These are phyloP conservation scores for Regulus satrapa DNA, from an alignment of 2,113 vertebrate species.

Conservation along the genomic window DNA sequence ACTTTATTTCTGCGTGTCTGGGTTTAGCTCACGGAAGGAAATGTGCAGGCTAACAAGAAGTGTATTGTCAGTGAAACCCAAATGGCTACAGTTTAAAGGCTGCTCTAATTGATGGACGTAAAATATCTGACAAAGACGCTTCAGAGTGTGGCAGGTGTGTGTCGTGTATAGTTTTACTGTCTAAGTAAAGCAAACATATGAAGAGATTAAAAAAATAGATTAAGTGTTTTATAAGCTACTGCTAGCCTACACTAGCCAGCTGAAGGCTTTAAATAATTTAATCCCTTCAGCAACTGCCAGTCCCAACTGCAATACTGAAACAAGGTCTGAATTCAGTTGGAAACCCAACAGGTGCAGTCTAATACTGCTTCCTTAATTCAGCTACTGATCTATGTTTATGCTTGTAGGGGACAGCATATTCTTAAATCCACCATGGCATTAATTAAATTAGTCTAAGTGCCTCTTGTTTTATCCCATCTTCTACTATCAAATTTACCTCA, in stretches of 20 bases:
- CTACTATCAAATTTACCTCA: slow-evolving; percentile 56
- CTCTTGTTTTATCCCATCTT: slow-evolving; percentile 55
- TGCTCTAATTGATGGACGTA: slow-evolving; percentile 48
- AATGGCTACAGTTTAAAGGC: slow-evolving; percentile 13
- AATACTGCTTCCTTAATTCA: slow-evolving; percentile 57
- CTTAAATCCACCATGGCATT: slow-evolving; percentile 60
- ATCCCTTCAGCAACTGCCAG: slow-evolving; percentile 85
- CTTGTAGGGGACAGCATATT: slow-evolving; percentile 43
- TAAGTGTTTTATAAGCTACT: slow-evolving; percentile 79
- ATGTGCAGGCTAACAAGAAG: not conserved
- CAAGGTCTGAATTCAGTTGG: slow-evolving; percentile 76
- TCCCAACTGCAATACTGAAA: slow-evolving; percentile 75
- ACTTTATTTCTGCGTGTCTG: not conserved
- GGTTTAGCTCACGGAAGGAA: not conserved
- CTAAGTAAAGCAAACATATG: slow-evolving; percentile 77
- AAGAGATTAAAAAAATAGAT: slow-evolving; percentile 83
- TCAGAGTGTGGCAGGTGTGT: slow-evolving; percentile 71
- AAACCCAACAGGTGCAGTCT: slow-evolving; percentile 79
- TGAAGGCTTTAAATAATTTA: slow-evolving; percentile 86
- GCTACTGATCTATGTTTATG: slow-evolving; percentile 61
- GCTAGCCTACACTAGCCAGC: slow-evolving; percentile 79
- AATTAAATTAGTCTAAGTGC: slow-evolving; percentile 65
- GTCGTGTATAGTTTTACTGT: slow-evolving; percentile 63
- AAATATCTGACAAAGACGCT: slow-evolving; percentile 54
- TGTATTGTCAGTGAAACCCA: not conserved